A percentile compares a stretch with the other conserved stretches of the same genome.
Evolutionary conservation across 2,113 vertebrate species (phyloP).

Genomic region (Tyto alba): DNA sequence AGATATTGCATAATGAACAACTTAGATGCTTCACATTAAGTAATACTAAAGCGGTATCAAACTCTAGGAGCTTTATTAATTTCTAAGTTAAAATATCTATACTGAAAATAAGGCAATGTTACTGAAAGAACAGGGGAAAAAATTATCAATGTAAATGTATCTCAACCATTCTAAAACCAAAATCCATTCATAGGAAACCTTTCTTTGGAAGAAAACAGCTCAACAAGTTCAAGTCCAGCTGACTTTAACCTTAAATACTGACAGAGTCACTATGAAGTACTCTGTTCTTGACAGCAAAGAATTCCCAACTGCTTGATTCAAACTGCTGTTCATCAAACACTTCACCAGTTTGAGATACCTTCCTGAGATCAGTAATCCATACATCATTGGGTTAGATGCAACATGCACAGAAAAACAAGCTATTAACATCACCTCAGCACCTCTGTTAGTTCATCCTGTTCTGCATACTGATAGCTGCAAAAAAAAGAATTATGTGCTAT

Average conservation of each 20-base stretch:
- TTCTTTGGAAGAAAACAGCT: background rate
- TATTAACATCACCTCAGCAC: background rate
- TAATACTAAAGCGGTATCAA: background rate
- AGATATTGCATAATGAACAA: background rate
- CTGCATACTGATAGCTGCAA: background rate
- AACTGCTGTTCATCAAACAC: background rate
- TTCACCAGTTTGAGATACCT: background rate
- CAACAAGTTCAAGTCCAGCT: background rate
- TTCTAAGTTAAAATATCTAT: background rate
- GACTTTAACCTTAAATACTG: background rate
- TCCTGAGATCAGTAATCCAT: background rate
- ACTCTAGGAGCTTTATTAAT: background rate
- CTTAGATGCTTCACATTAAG: background rate
- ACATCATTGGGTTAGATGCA: background rate
- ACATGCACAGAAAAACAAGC: background rate
- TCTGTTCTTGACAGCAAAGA: background rate
- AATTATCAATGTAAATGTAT: background rate
- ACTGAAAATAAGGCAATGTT: background rate
- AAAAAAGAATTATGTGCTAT: background rate
- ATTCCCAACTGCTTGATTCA: background rate
- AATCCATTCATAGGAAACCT: background rate
- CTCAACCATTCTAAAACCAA: background rate
- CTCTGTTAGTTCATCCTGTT: background rate
- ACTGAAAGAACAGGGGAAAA: background rate
- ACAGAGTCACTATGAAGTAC: background rate